A percentile compares a stretch with the other conserved stretches of the same genome.
Conservation (phyloP, 2,888 invertebrate genomes). For the Opisthograptis luteolata region DNA sequence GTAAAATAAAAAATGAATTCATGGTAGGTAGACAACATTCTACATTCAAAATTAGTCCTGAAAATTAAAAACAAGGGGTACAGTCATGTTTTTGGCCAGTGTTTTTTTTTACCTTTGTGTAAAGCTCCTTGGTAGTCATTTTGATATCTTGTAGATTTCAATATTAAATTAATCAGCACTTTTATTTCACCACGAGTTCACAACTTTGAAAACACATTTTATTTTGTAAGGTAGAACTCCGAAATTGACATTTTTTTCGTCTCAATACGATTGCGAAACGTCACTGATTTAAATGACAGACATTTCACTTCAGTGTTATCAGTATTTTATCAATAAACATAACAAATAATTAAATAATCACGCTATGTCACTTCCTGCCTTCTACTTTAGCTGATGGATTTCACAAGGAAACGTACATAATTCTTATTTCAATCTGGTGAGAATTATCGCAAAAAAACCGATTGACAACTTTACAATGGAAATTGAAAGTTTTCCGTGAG, state of each 20-base stretch:
- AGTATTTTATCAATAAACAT: slow-evolving; percentile 47
- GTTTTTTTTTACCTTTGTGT: slow-evolving; percentile 73
- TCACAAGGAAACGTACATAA: slow-evolving; percentile 52
- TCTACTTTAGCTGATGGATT: slow-evolving; percentile 27
- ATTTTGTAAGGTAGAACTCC: slow-evolving; percentile 66
- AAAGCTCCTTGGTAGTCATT: slow-evolving; percentile 83
- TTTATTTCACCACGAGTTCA: slow-evolving; percentile 70
- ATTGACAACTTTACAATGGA: slow-evolving; percentile 53
- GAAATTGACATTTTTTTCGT: slow-evolving; percentile 63
- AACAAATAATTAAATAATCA: slow-evolving; percentile 29
- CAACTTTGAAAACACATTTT: slow-evolving; percentile 70
- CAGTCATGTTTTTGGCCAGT: slow-evolving; percentile 21
- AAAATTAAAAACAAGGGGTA: slow-evolving; percentile 4
- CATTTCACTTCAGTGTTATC: slow-evolving; percentile 66
- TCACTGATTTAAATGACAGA: slow-evolving; percentile 72
- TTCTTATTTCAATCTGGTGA: slow-evolving; percentile 60
- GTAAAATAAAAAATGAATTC: no score
- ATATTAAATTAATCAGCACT: slow-evolving; percentile 41
- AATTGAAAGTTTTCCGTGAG: slow-evolving; percentile 72
- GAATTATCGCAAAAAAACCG: slow-evolving; percentile 52
- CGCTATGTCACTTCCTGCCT: slow-evolving; percentile 27
- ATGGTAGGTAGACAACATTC: slow-evolving; percentile 10
- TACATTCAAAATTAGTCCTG: slow-evolving; percentile 19
- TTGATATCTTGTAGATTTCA: slow-evolving; percentile 44
- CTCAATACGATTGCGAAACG: slow-evolving; percentile 73